phyloP scores from a whole-genome alignment of 2,888 invertebrate species.

The Drepana falcataria region DNA sequence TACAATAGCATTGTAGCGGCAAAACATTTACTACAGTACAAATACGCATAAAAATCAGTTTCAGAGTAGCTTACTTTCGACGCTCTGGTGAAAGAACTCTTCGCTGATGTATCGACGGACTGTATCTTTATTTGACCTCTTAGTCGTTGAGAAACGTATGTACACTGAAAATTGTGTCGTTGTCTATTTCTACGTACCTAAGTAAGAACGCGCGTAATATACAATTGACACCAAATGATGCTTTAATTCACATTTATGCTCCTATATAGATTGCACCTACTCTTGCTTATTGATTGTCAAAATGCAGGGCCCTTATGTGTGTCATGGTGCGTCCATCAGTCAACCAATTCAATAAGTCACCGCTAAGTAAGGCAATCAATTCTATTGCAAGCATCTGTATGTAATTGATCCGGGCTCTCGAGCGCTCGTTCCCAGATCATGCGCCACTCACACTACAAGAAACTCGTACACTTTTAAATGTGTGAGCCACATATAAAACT shows the following conservation, averaged over 20 bases:
- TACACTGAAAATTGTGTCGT: no score
- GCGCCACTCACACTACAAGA: background rate
- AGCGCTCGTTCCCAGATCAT: slow-evolving; percentile 22
- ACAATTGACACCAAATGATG: background rate
- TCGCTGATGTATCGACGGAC: no score
- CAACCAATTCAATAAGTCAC: slow-evolving; percentile 19
- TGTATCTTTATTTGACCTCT: no score
- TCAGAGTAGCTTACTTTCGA: no score
- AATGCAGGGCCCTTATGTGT: background rate
- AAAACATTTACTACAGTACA: no score
- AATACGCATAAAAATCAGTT: no score
- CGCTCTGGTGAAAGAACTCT: no score
- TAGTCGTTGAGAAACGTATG: no score
- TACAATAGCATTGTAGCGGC: no score
- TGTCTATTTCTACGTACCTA: no score
- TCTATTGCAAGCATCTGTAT: slow-evolving; percentile 40
- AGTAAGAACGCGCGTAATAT: no score
- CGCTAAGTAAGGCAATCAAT: slow-evolving; percentile 39
- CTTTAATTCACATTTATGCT: background rate
- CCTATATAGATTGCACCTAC: no score
- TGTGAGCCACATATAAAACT: background rate
- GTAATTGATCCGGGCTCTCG: slow-evolving; percentile 45
- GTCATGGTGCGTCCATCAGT: background rate
- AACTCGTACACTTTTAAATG: background rate
- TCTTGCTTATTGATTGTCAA: background rate